These are phyloP conservation scores for Chloroceryle aenea DNA, from an alignment of 2,113 vertebrate species.

Conservation along the genomic window DNA sequence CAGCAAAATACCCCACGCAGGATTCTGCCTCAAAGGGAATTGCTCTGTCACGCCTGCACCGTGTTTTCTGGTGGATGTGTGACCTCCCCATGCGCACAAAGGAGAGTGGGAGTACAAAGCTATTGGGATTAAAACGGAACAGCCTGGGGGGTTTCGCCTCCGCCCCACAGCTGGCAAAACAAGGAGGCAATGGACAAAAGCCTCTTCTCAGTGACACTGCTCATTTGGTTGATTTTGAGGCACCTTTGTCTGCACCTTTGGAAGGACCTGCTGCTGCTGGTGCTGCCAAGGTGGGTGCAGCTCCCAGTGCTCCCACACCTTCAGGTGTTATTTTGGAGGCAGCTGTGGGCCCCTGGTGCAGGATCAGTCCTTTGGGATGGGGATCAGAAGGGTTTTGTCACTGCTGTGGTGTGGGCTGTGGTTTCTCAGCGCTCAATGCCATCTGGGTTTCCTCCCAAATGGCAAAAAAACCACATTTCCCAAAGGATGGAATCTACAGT, in stretches of 20 bases:
- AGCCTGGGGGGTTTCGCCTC: background rate
- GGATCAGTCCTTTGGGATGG: background rate
- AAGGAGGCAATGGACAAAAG: background rate
- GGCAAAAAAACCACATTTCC: background rate
- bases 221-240: background rate
- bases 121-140: background rate
- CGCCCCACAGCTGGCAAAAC: background rate
- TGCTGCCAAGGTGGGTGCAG: background rate
- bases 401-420: rapidly evolving
- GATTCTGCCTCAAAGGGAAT: background rate
- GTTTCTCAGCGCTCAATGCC: background rate
- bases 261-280: rapidly evolving
- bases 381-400: background rate
- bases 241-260: rapidly evolving
- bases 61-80: rapidly evolving
- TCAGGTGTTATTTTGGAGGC: rapidly evolving
- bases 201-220: rapidly evolving
- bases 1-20: background rate
- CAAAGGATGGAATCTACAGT: background rate
- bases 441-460: rapidly evolving
- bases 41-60: background rate
- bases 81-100: rapidly evolving
- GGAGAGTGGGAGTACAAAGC: background rate
- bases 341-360: background rate
- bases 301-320: background rate